Conservation (phyloP, 1,140 invertebrate genomes). For the Watersipora subatra region DNA sequence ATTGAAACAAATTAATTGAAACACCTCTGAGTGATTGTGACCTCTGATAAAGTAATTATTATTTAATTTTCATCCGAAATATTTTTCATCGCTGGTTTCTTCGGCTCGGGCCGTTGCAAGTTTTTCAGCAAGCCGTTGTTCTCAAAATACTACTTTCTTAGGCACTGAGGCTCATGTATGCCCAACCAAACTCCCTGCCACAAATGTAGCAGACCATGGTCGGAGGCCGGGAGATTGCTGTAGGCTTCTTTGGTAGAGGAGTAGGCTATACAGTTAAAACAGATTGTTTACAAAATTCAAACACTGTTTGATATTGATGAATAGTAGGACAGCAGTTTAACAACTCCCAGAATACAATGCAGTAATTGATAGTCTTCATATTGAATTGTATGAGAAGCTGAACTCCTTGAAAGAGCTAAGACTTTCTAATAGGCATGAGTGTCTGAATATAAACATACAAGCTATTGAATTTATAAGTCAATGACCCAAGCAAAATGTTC, state of each 20-base stretch:
- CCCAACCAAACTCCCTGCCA: slow-evolving; percentile 55
- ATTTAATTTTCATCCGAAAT: too few species aligned
- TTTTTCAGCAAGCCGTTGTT: slow-evolving; percentile 51
- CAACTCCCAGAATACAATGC: background rate
- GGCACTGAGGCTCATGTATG: slow-evolving; percentile 65
- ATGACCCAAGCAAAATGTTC: too few species aligned
- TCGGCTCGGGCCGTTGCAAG: slow-evolving; percentile 47
- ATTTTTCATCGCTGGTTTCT: slow-evolving; percentile 49
- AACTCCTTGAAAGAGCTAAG: too few species aligned
- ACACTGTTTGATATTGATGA: background rate
- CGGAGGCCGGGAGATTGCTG: slow-evolving; percentile 28
- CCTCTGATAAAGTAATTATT: too few species aligned
- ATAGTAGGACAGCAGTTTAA: background rate
- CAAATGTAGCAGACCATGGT: slow-evolving; percentile 56
- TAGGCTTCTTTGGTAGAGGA: slow-evolving; percentile 3
- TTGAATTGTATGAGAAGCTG: too few species aligned
- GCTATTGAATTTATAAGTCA: too few species aligned
- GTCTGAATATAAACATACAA: too few species aligned
- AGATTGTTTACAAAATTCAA: background rate
- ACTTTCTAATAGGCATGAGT: too few species aligned
- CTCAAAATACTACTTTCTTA: slow-evolving; percentile 58
- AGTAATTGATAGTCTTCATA: too few species aligned
- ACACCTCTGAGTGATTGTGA: too few species aligned
- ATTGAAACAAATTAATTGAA: too few species aligned
- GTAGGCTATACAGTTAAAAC: background rate